Percentiles rank a stretch among this genome's conserved stretches.
These are phyloP conservation scores for Oscheius sp. DNA, from an alignment of 2,888 invertebrate genomes.

Conservation along the genomic window DNA sequence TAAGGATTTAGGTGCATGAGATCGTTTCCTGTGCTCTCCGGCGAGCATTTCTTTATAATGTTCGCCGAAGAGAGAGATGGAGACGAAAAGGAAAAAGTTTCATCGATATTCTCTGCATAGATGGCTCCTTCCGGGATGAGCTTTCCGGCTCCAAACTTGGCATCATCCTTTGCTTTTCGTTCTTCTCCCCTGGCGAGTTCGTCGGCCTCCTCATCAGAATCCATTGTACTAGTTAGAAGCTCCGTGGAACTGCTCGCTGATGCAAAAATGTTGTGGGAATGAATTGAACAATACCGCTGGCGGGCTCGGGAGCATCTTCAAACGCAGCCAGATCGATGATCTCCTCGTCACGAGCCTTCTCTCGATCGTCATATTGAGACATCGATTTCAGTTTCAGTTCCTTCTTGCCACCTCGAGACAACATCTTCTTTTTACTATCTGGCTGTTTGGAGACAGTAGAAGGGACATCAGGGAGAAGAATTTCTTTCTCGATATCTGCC, in stretches of 20 bases:
- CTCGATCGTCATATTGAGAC: conserved; percentile 1
- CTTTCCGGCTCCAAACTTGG: conserved; percentile 19
- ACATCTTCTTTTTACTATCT: conserved; percentile 74
- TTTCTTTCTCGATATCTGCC: conserved; percentile 36
- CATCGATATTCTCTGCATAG: conserved; percentile 12
- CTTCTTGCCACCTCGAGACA: conserved; percentile 67
- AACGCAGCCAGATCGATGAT: conserved; percentile 52
- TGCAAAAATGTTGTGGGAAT: conserved; percentile 28
- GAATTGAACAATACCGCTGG: neutral
- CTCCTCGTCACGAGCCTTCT: conserved; percentile 40
- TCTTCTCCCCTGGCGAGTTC: conserved; percentile 47
- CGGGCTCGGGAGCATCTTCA: conserved; percentile 7
- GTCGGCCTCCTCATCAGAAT: conserved; percentile 45
- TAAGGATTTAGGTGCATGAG: conserved; percentile 43
- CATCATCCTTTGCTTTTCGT: conserved; percentile 41
- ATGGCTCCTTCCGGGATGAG: conserved; percentile 6
- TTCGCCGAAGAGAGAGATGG: conserved; percentile 5
- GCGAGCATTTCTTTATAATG: conserved; percentile 24
- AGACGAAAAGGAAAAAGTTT: conserved; percentile 26
- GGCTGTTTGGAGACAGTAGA: too few relatives aligned
- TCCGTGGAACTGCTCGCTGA: neutral
- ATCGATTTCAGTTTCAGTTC: neutral
- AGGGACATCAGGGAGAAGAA: neutral
- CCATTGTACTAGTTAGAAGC: neutral
- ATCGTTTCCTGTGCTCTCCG: conserved; percentile 37